Evolutionary conservation across 2,113 vertebrate species (phyloP).

Genomic region (Arenaria interpres): DNA sequence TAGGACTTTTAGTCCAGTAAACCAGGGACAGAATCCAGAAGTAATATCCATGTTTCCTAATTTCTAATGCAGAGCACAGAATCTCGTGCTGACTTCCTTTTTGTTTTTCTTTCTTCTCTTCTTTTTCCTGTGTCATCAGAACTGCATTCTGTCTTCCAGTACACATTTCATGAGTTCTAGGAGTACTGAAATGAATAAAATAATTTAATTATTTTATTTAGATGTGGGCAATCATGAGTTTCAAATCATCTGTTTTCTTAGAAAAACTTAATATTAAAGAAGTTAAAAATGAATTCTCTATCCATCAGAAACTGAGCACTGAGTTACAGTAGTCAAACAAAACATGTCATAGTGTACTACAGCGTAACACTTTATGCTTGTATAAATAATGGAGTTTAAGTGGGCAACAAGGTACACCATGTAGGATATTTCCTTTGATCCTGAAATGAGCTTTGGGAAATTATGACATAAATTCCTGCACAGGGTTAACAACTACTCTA

Average conservation of each 20-base stretch:
- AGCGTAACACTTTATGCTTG: background rate
- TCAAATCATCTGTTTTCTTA: background rate
- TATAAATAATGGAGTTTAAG: background rate
- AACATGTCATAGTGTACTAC: background rate
- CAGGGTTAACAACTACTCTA: background rate
- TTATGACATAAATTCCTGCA: background rate
- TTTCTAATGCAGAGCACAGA: constrained; percentile 24
- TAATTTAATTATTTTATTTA: background rate
- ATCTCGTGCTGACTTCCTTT: background rate
- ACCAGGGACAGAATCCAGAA: background rate
- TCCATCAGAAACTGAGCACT: background rate
- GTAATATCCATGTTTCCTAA: background rate
- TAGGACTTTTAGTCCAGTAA: constrained; percentile 2
- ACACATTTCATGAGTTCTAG: background rate
- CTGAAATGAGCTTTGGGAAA: background rate
- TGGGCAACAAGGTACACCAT: background rate
- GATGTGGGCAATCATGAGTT: background rate
- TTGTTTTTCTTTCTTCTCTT: background rate
- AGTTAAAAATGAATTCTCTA: background rate
- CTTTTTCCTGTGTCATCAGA: background rate
- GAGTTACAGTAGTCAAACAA: background rate
- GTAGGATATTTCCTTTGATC: background rate
- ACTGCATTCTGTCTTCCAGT: background rate
- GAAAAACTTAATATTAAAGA: background rate
- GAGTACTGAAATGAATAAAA: background rate